phyloP scores from a whole-genome alignment of 35 echinoderm and acorn worm species.

The Strongylocentrotus purpuratus region DNA sequence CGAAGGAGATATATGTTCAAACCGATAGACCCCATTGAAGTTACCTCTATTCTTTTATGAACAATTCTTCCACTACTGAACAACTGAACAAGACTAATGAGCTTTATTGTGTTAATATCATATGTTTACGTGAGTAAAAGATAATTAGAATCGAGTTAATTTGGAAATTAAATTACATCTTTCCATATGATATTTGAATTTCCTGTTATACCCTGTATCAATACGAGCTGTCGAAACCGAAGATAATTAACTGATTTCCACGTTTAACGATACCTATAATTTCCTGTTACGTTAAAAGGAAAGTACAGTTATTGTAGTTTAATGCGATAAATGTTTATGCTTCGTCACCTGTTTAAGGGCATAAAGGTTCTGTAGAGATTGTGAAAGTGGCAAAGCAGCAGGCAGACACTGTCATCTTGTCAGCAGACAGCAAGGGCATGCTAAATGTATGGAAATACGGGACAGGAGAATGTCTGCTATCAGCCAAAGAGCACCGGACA shows the following conservation, averaged over 20 bases:
- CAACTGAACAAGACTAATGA: neutral
- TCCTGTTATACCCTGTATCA: too few species aligned
- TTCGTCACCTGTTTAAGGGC: neutral
- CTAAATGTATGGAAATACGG: slow-evolving; percentile 58
- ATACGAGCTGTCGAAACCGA: too few species aligned
- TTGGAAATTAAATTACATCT: too few species aligned
- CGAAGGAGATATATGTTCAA: too few species aligned
- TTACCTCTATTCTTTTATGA: neutral
- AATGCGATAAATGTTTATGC: neutral
- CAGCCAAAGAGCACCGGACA: slow-evolving; percentile 35
- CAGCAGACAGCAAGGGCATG: slow-evolving; percentile 57
- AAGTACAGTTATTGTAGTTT: neutral
- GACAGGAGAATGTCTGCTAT: slow-evolving; percentile 53
- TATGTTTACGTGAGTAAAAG: neutral
- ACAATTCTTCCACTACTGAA: neutral
- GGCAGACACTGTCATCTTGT: slow-evolving; percentile 20
- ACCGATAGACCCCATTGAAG: neutral
- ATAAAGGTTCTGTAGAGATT: neutral
- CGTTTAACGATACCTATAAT: too few species aligned
- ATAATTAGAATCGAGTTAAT: neutral
- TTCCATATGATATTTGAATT: too few species aligned
- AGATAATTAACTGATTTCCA: too few species aligned
- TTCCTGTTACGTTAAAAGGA: neutral
- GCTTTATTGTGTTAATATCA: neutral
- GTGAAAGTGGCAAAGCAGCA: neutral